Evolutionary conservation across 2,113 vertebrate genomes (phyloP), one percentile per base, ranked within the genome.

Genomic region (Ancistrus triradiatus): DNA sequence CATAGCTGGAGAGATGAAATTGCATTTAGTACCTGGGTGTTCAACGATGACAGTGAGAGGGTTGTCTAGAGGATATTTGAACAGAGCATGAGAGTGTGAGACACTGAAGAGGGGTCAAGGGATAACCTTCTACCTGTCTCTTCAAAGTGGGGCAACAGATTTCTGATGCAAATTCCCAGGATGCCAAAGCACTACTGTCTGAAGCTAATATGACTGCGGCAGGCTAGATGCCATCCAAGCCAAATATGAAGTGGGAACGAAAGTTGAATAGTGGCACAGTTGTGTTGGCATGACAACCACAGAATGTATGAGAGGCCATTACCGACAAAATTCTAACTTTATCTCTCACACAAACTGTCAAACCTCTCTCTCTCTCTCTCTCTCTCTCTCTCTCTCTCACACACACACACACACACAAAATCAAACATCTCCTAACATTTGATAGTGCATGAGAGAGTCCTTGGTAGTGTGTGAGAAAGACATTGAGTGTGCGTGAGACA

Each of bases 91-190:
- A 42, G 38, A 15, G 1, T 63, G 66, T 65, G 60, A 55, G 50
- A 19, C 73, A 59, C 73, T 69, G 70, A 44, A 56, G 59, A 44
- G 46, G 25, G 38, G 19, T 14, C 33, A 13, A 2, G 40, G 63
- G 22, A 6, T 33, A 27, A 74, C 73, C 49, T 74, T 6, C 40
- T 55, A 22, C 43, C 24, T 25, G 40, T 6, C 2, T 59, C 63
- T 74, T 79, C 63, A 77, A 82, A 80, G 69, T 61, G 38, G 21
- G 24, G 17, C 40, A 38, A 27, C 24, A 46, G 55, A 68, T 80
- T 85, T 81, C 75, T 78, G 70, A 65, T 82, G 68, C 69, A 78
- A 84, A 85, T 81, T 42, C 42, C 46, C 37, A 44, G 28, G 38
- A 22, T 40, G 13, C 11, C 6, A 24, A 21, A 35, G 47, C 61